A percentile compares a stretch with the other conserved stretches of the same genome.
These are phyloP conservation scores for Pseudachorutes palmiensis DNA, from an alignment of 1,140 invertebrate species.

Conservation along the genomic window DNA sequence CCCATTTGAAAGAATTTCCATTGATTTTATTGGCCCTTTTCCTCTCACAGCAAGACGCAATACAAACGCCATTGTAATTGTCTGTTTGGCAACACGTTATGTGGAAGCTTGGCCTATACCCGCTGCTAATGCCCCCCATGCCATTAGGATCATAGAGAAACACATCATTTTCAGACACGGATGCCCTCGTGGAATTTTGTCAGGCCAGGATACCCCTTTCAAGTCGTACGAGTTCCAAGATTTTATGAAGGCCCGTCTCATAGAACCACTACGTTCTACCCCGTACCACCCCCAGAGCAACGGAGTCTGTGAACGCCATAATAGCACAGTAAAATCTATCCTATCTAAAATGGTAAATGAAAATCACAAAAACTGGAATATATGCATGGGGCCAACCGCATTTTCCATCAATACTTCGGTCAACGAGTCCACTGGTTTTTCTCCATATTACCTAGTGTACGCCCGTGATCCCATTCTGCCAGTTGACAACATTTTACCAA, in stretches of 20 bases:
- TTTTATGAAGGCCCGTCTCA: background rate
- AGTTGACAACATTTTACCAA: background rate
- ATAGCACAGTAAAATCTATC: slow-evolving; percentile 11
- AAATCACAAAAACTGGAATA: slow-evolving; percentile 16
- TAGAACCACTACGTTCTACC: background rate
- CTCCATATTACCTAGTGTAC: background rate
- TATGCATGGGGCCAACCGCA: background rate
- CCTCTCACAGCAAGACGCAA: slow-evolving; percentile 7
- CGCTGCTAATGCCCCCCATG: background rate
- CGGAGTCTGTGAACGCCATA: slow-evolving; percentile 5
- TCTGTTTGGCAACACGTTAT: slow-evolving; percentile 20
- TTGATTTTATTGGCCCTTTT: slow-evolving; percentile 26
- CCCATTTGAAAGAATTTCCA: slow-evolving; percentile 17
- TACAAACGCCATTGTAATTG: background rate
- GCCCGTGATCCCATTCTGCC: background rate
- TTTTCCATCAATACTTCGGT: background rate
- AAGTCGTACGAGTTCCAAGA: background rate
- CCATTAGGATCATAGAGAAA: slow-evolving; percentile 8
- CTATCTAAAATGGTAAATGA: slow-evolving; percentile 1
- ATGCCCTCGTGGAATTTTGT: background rate
- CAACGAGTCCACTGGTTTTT: background rate
- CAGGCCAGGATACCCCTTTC: slow-evolving; percentile 4
- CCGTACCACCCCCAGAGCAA: slow-evolving; percentile 12
- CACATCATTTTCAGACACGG: slow-evolving; percentile 13
- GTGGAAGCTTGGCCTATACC: slow-evolving; percentile 11